Evolutionary conservation across 2,113 vertebrate genomes (phyloP).

Genomic region (Fregetta grallaria): DNA sequence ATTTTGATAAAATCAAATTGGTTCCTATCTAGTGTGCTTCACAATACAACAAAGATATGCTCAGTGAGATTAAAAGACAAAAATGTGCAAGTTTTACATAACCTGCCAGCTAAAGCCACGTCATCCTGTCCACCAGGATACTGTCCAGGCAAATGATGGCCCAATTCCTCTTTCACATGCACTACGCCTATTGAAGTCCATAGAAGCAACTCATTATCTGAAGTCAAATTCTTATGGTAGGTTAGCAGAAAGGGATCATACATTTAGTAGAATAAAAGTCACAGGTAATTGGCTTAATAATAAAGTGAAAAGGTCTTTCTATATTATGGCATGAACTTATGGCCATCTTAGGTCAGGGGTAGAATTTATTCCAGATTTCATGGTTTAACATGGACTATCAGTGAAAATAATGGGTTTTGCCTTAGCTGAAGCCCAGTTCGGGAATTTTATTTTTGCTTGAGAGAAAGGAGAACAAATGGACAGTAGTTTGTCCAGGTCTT

Average conservation of each 20-base stretch:
- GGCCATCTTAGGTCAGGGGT: neutral
- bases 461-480: fast-evolving
- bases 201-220: neutral
- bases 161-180: neutral
- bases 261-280: neutral
- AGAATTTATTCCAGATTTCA: neutral
- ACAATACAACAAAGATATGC: neutral
- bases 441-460: neutral
- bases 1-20: neutral
- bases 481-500: neutral
- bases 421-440: neutral
- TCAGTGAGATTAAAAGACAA: neutral
- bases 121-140: neutral
- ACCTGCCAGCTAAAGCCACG: neutral
- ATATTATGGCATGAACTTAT: neutral
- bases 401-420: neutral
- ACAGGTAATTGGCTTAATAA: neutral
- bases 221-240: neutral
- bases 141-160: neutral
- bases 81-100: neutral
- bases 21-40: neutral
- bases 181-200: neutral
- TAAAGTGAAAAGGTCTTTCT: neutral
- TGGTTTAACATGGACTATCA: neutral
- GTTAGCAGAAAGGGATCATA: neutral